Base-by-base conservation (phyloP, 2,888 invertebrate species). In the Scaptomyza flava region DNA sequence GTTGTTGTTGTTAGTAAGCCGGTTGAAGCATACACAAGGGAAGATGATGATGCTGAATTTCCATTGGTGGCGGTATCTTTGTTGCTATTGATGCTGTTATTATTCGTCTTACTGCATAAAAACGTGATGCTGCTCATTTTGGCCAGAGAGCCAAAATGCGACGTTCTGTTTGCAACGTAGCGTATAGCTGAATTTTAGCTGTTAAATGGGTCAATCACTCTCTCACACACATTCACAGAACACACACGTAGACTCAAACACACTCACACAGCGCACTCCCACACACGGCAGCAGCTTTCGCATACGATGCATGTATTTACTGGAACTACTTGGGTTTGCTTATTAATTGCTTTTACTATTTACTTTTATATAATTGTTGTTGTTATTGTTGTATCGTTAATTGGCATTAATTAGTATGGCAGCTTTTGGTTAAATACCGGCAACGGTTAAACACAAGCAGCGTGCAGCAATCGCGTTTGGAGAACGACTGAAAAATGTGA, bases 41-140 rank as follows among this genome's bases (percentile, higher is more conserved):
- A 38, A 51, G 50, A 45, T 20, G 48, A 48, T 45, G 77, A 12
- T 0, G 51, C 27, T 23, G 65, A 31, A 43, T 65, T 74, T 63
- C 59, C 77, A 46, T 63, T 74, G 2, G 72, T 6, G 9, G 48
- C 27, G 43, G 31, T 72, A 72, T 77, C 79, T 45, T 56, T 68
- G 53, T 20, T 63, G 48, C 33, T 72, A 52, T 42, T 73, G 41
- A 68, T 79, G 48, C 56, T 72, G 33, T 58, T 75, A 46, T 50
- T 65, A 46, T 50, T 72, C 38, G 73, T 48, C 59, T 85, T 83
- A 66, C 79, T 87, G 86, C 83, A 83, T 63, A 87, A 85, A 87
- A 83, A 85, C 83, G 86, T 87, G 86, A 87, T 85, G 74, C 83
- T 79, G 83, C 86, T 83, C 83, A 83, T 83, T 65, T 83, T 81